Base-by-base conservation (phyloP, 2,113 vertebrate genomes). In the Alectura lathami region DNA sequence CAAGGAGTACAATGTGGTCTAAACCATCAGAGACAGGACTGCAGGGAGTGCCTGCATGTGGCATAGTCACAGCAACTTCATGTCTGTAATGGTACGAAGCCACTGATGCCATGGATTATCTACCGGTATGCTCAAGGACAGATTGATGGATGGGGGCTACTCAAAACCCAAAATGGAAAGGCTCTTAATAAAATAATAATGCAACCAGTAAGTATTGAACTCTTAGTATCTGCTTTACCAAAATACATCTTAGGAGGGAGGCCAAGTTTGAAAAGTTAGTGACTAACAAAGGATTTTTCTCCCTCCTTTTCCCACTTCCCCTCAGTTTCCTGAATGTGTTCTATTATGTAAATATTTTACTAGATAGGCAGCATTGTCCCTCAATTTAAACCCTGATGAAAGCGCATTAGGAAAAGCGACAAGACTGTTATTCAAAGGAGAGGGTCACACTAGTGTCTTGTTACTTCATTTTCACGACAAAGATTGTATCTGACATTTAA, bases 401-500 rank as follows among this genome's bases (percentile, higher is more conserved):
- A 59, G 32, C 92, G 27, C 66, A 87, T 79, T 95, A 91, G 45
- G 53, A 89, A 83, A 96, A 93, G 64, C 88, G 95, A 90, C 92
- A 94, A 38, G 82, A 86, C 73, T 80, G 76, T 96, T 43, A 92
- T 91, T 96, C 67, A 91, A 90, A 86, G 1, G 6, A 92, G 60
- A 88, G 91, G 89, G 80, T 95, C 86, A 93, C 63, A 54, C 70
- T 67, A 68, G 47, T 73, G 47, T 15, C 64, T 86, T 93, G 89
- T 94, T 96, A 87, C 80, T 91, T 91, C 80, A 93, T 96, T 97
- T 96, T 93, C 85, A 83, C 93, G 85, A 96, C 91, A 95, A 97
- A 96, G 89, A 96, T 90, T 96, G 59, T 70, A 89, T 68, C 89
- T 95, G 95, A 94, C 91, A 92, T 96, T 95, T 96, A 94, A 96